Evolutionary conservation across 1,140 invertebrate genomes (phyloP).

Genomic region (Cheumatopsyche charites): DNA sequence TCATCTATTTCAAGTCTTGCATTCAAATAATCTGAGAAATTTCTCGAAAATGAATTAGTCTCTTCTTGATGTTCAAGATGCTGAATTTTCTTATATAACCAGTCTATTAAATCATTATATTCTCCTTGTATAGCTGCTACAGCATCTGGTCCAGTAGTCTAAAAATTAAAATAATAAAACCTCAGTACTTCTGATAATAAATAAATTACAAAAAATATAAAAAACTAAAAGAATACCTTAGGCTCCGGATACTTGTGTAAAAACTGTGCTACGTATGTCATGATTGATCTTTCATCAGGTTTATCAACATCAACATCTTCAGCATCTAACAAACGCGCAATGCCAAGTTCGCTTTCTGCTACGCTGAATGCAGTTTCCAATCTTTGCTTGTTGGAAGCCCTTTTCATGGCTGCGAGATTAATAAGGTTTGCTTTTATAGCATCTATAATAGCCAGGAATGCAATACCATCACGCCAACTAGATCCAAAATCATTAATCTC

Average conservation of each 20-base stretch:
- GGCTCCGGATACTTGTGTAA: constrained; percentile 93
- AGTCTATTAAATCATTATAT: constrained; percentile 78
- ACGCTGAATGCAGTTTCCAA: constrained; percentile 93
- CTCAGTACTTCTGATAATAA: not conserved
- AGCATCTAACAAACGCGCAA: constrained; percentile 90
- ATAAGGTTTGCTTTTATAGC: constrained; percentile 93
- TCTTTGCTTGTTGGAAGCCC: constrained; percentile 78
- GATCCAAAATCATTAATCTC: constrained; percentile 93
- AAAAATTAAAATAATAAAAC: constrained; percentile 52
- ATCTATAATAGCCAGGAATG: constrained; percentile 95
- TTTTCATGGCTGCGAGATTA: constrained; percentile 80
- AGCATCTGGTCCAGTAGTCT: constrained; percentile 69
- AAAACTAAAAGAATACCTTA: constrained; percentile 59
- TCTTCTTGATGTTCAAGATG: constrained; percentile 73
- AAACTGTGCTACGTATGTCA: constrained; percentile 99
- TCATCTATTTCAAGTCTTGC: constrained; percentile 75
- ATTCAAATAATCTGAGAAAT: constrained; percentile 72
- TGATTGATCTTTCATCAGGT: constrained; percentile 98
- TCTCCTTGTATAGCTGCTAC: constrained; percentile 79
- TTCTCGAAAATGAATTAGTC: constrained; percentile 68
- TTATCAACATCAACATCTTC: constrained; percentile 97
- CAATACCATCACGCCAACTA: constrained; percentile 96
- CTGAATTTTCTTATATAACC: constrained; percentile 78
- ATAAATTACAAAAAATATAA: constrained; percentile 19
- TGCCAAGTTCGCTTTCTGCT: constrained; percentile 90